Percentiles rank a stretch among this genome's conserved stretches.
phyloP scores from a whole-genome alignment of 2,888 invertebrate genomes.

The Aspidiotus rigidus region DNA sequence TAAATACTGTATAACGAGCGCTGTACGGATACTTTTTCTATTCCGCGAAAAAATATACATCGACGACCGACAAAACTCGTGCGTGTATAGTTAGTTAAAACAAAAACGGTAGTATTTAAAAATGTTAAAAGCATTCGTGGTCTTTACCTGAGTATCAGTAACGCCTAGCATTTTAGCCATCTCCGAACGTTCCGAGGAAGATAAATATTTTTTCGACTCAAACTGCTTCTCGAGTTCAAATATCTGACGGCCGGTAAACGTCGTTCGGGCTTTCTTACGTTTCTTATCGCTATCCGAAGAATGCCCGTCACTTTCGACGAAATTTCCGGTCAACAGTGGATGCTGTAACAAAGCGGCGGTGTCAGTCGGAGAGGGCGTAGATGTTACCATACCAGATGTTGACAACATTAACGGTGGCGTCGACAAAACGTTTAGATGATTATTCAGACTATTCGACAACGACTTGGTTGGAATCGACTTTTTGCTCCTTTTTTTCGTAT shows the following conservation, averaged over 20 bases:
- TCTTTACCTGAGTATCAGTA: constrained; percentile 84
- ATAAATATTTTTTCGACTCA: constrained; percentile 90
- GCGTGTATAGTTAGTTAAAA: too few species aligned
- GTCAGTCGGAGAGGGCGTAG: constrained; percentile 23
- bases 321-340: constrained; percentile 19
- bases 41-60: too few species aligned
- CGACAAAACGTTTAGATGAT: background rate
- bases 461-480: constrained; percentile 23
- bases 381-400: constrained; percentile 24
- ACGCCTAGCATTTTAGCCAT: constrained; percentile 90
- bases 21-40: too few species aligned
- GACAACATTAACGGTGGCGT: constrained; percentile 19
- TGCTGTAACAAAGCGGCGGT: constrained; percentile 7
- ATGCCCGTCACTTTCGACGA: constrained; percentile 37
- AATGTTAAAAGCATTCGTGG: background rate
- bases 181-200: constrained; percentile 85
- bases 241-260: constrained; percentile 90
- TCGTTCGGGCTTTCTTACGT: constrained; percentile 83
- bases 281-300: constrained; percentile 46
- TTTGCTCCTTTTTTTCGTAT: constrained; percentile 26
- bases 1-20: too few species aligned
- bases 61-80: too few species aligned
- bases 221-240: constrained; percentile 95
- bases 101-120: too few species aligned
- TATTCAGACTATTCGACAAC: constrained; percentile 12